Evolutionary conservation across 2,888 invertebrate species (phyloP), one percentile per base, ranked within the genome.

Genomic region (Athalia cordata): DNA sequence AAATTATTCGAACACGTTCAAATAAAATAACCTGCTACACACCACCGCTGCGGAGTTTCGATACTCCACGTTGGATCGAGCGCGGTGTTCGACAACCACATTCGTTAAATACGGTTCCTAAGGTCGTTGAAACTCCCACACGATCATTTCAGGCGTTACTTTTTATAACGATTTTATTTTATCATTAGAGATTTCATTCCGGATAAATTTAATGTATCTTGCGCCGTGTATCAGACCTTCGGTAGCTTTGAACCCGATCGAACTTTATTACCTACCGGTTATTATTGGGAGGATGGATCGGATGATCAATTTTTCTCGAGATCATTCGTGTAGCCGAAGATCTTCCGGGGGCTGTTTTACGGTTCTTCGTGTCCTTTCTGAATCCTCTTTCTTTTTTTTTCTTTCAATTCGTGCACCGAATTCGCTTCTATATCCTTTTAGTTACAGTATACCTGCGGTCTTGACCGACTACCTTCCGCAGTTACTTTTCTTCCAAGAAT

Each of bases 401-500:
- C 66, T 6, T 47, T 7, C 68, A 68, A 29, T 52, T 52, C 52
- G 68, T 68, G 8, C 52, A 68, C 29, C 29, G 29, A 29, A 29
- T 68, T 72, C 72, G 43, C 47, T 15, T 47, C 47, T 47, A 29
- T 45, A 29, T 45, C n/a, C 13, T 59, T 72, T 59, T 15, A 13
- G 4, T 72, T 68, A 52, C 59, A n/a, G 47, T 13, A 47, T 62
- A 50, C 64, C 75, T 49, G 49, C 11, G 62, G n/a, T 29, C 15
- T 13, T 8, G 62, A 13, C 29, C 13, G 75, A 43, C 15, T n/a
- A 49, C 6, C 67, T 15, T 67, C 52, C 11, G 43, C 64, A 4
- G 50, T 65, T 61, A 61, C 43, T 64, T n/a, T n/a, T 75, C 49
- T 75, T 75, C 75, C 50, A 49, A 13, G 75, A 75, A 75, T 6